A percentile compares a stretch with the other conserved stretches of the same genome.
Evolutionary conservation across 2,113 vertebrate genomes (phyloP).

Genomic region (Brachyhypopomus gauderio): DNA sequence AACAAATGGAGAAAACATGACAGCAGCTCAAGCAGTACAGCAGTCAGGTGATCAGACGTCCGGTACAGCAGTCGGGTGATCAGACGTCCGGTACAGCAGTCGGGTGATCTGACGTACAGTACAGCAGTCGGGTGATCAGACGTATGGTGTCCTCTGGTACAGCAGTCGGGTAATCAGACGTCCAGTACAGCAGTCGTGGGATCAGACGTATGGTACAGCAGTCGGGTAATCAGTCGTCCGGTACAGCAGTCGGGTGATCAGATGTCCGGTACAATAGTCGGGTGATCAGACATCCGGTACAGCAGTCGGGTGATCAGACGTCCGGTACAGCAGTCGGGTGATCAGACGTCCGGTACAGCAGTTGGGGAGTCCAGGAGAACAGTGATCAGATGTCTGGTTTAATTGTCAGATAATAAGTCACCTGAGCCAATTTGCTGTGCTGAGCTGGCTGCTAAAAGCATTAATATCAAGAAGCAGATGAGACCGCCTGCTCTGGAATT

Average conservation of each 20-base stretch:
- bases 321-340: background rate
- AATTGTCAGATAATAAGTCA: conserved; percentile 21
- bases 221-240: too few species aligned
- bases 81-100: too few species aligned
- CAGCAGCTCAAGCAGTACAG: too few species aligned
- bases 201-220: background rate
- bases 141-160: background rate
- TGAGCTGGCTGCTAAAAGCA: background rate
- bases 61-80: background rate
- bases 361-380: too few species aligned
- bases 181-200: too few species aligned
- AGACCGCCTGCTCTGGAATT: background rate
- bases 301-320: background rate
- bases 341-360: background rate
- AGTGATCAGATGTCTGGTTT: background rate
- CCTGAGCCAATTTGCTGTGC: conserved; percentile 1
- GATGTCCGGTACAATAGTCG: too few species aligned
- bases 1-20: too few species aligned
- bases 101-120: background rate
- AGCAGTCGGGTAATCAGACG: background rate
- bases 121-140: background rate
- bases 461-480: background rate
- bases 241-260: too few species aligned
- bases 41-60: too few species aligned
- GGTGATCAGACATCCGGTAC: background rate